Conservation (phyloP, 2,888 invertebrate genomes). For the Lissocephala sabroskyi region DNA sequence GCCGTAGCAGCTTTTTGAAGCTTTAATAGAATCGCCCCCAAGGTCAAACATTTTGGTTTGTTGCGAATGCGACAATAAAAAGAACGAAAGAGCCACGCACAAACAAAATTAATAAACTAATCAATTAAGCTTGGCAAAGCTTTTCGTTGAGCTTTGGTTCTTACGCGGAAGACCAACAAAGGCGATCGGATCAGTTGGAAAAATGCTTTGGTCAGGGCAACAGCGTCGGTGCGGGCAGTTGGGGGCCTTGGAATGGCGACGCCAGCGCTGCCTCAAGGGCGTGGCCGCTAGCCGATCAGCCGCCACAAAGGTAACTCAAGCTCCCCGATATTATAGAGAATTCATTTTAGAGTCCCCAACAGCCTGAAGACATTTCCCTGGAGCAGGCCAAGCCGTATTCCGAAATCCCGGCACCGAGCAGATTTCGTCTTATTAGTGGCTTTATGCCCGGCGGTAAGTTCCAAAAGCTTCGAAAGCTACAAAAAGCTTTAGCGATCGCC, state of each 20-base stretch:
- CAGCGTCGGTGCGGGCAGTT: no score
- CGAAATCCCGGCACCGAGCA: conserved; percentile 59
- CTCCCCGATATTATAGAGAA: no score
- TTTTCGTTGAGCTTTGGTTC: conserved; percentile 11
- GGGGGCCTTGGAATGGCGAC: conserved; percentile 11
- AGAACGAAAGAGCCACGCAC: conserved; percentile 8
- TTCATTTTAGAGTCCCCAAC: conserved; percentile 10
- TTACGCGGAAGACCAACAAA: no score
- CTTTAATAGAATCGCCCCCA: not conserved
- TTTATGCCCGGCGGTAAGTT: conserved; percentile 61
- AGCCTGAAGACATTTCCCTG: conserved; percentile 10
- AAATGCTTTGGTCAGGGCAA: conserved; percentile 43
- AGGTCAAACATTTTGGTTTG: no score
- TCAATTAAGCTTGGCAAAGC: conserved; percentile 44
- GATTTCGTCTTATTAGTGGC: conserved; percentile 39
- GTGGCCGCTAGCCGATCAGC: conserved; percentile 7
- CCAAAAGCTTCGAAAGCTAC: conserved; percentile 6
- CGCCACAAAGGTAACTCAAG: conserved; percentile 16
- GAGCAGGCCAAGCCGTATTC: conserved; percentile 52
- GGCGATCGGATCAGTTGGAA: conserved; percentile 30
- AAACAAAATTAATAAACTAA: conserved; percentile 19
- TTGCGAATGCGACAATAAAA: conserved; percentile 12
- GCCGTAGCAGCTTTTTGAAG: no score
- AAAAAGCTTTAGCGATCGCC: conserved; percentile 7
- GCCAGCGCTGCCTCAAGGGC: no score